A percentile compares a stretch with the other conserved stretches of the same genome.
Conservation (phyloP, 2,113 vertebrate genomes). For the Cyrtonyx montezumae region DNA sequence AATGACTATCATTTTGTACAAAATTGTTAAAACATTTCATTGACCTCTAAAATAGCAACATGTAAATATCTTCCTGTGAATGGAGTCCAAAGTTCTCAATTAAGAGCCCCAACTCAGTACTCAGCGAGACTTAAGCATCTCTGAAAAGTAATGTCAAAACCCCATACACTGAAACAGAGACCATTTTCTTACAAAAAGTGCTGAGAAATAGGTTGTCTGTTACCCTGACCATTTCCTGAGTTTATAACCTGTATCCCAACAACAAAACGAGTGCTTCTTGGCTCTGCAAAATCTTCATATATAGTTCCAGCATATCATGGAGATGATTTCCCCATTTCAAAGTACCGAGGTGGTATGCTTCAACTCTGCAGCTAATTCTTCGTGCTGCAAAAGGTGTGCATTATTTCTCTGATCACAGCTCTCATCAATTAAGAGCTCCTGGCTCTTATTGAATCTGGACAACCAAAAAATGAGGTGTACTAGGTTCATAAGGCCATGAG, state of each 20-base stretch:
- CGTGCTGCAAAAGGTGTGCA: not conserved
- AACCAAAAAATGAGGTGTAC: not conserved
- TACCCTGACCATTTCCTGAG: not conserved
- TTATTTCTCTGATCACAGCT: not conserved
- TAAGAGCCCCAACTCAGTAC: not conserved
- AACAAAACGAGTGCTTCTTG: not conserved
- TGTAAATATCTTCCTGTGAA: not conserved
- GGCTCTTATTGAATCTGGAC: not conserved
- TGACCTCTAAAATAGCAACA: not conserved
- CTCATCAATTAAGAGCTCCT: not conserved
- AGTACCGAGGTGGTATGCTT: not conserved
- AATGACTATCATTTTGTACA: not conserved
- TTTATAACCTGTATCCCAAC: not conserved
- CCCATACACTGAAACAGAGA: not conserved
- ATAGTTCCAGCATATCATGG: accelerated
- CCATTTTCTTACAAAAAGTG: not conserved
- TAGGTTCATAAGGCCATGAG: not conserved
- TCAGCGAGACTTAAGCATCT: not conserved
- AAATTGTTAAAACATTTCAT: not conserved
- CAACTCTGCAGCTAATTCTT: not conserved
- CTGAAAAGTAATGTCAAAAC: not conserved
- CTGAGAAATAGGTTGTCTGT: not conserved
- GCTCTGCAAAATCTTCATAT: not conserved
- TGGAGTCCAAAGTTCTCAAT: not conserved
- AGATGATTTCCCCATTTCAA: not conserved